Percentiles rank a stretch among this genome's conserved stretches.
Conservation (phyloP, 1,140 invertebrate genomes). For the Pachypeltis micranthus region DNA sequence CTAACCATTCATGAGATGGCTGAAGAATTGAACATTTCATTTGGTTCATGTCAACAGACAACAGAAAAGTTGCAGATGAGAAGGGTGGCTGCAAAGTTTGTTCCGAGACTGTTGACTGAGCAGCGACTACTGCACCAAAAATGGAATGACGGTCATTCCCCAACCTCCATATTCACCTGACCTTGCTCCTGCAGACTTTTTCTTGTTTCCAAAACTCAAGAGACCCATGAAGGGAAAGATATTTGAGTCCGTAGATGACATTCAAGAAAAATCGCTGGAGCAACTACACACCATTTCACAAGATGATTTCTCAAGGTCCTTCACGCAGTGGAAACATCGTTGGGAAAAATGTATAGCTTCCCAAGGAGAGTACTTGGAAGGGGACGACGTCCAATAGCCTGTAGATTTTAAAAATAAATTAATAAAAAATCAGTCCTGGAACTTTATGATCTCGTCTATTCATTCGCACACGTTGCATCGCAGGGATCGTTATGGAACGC, state of each 20-base stretch:
- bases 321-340: background rate
- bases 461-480: no score
- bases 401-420: background rate
- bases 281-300: background rate
- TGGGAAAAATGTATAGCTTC: background rate
- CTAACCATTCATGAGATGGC: background rate
- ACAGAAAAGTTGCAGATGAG: background rate
- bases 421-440: background rate
- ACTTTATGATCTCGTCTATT: no score
- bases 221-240: slow-evolving; percentile 14
- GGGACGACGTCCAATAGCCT: background rate
- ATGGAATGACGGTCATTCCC: slow-evolving; percentile 13
- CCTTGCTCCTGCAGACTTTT: slow-evolving; percentile 9
- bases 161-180: slow-evolving; percentile 15
- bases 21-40: background rate
- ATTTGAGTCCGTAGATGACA: slow-evolving; percentile 12
- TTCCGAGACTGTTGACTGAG: background rate
- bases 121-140: no score
- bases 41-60: background rate
- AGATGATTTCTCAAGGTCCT: background rate
- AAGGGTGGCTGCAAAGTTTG: background rate
- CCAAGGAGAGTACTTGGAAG: background rate
- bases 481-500: no score
- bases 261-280: background rate
- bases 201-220: slow-evolving; percentile 24